Percentiles rank a stretch among this genome's conserved stretches.
Evolutionary conservation across 2,797 vertebrate genomes (phyloP).

Genomic region (Gallinago solitaria): DNA sequence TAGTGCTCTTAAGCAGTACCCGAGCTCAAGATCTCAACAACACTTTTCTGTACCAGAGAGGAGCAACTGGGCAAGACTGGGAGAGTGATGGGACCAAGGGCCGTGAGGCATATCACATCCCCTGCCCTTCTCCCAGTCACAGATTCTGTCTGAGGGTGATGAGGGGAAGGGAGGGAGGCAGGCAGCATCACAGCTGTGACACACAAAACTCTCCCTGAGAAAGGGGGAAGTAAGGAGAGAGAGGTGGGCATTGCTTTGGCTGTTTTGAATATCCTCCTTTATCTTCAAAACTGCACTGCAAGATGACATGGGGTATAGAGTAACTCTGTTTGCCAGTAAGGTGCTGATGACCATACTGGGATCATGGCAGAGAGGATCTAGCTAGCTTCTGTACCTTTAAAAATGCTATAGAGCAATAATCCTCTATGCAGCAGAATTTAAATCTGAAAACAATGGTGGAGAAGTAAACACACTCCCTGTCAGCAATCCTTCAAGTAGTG

Average conservation of each 20-base stretch:
- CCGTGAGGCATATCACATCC: neutral
- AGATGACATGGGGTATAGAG: neutral
- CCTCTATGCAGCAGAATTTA: neutral
- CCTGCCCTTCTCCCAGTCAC: neutral
- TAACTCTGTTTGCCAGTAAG: neutral
- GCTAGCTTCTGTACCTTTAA: neutral
- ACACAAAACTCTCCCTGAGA: neutral
- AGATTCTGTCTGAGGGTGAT: neutral
- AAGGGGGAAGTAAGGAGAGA: neutral
- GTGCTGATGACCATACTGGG: neutral
- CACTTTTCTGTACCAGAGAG: neutral
- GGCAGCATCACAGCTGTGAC: neutral
- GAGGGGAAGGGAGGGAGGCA: neutral
- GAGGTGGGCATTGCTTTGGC: accelerated
- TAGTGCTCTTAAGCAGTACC: neutral
- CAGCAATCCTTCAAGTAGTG: neutral
- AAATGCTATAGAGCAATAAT: neutral
- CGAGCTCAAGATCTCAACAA: neutral
- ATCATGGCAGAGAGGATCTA: neutral
- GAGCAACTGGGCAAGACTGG: neutral
- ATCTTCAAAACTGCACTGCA: neutral
- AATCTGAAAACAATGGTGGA: neutral
- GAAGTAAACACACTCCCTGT: neutral
- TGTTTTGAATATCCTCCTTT: neutral
- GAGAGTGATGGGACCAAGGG: neutral